A percentile compares a stretch with the other conserved stretches of the same genome.
These are phyloP conservation scores for Onychostruthus taczanowskii DNA, from an alignment of 2,113 vertebrate species.

Conservation along the genomic window DNA sequence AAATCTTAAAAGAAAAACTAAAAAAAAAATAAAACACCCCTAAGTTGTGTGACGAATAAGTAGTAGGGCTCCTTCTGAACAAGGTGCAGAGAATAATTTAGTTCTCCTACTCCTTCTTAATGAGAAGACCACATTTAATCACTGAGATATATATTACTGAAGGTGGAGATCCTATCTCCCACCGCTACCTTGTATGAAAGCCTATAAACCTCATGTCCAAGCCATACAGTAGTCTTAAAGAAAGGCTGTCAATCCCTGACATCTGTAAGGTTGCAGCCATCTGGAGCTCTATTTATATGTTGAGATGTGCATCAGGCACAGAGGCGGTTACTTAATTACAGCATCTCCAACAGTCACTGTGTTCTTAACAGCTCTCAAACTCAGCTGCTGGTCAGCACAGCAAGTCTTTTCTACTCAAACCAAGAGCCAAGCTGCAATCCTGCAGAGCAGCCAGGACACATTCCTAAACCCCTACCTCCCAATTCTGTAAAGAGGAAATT, in stretches of 20 bases:
- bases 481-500: not conserved
- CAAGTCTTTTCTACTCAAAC: not conserved
- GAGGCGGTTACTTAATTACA: slow-evolving; percentile 38
- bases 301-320: slow-evolving; percentile 27
- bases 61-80: not conserved
- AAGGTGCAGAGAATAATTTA: not conserved
- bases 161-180: not conserved
- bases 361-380: not conserved
- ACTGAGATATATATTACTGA: not conserved
- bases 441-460: not conserved
- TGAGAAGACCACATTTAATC: not conserved
- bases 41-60: not conserved
- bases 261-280: slow-evolving; percentile 54
- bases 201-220: not conserved
- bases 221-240: not conserved
- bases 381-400: slow-evolving; percentile 1
- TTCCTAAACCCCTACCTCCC: not conserved
- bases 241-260: slow-evolving; percentile 29
- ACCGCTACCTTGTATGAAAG: not conserved
- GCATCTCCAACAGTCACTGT: not conserved
- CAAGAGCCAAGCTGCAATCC: not conserved
- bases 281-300: slow-evolving; percentile 57
- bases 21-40: not conserved
- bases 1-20: not conserved
- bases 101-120: not conserved